These are phyloP conservation scores for Esox masquinongy DNA, from an alignment of 2,797 vertebrate species.

Conservation along the genomic window DNA sequence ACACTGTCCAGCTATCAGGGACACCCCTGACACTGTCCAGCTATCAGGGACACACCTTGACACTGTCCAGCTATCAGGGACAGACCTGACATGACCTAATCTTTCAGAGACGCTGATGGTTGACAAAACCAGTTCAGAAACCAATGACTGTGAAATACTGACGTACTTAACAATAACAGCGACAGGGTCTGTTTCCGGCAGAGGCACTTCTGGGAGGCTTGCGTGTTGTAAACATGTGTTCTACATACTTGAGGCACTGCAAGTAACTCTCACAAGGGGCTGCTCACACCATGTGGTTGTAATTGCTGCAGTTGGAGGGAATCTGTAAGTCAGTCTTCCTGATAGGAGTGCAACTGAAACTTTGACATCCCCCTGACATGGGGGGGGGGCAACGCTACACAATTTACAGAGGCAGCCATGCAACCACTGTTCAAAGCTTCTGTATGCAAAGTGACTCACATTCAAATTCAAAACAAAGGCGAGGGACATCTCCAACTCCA, in stretches of 20 bases:
- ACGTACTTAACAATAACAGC: background rate
- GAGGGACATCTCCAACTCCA: constrained; percentile 48
- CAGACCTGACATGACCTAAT: background rate
- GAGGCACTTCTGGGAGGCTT: constrained; percentile 1
- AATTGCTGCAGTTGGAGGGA: constrained; percentile 25
- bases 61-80: too few relatives aligned
- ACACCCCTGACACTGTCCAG: too few relatives aligned
- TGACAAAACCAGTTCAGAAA: constrained; percentile 8
- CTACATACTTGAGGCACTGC: constrained; percentile 19
- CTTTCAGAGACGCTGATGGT: background rate
- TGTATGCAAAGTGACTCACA: constrained; percentile 35
- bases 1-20: too few relatives aligned
- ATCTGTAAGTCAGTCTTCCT: constrained; percentile 22
- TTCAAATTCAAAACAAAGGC: constrained; percentile 48
- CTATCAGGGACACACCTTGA: too few relatives aligned
- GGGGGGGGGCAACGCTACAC: constrained; percentile 30
- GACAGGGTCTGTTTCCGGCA: background rate
- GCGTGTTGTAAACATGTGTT: constrained; percentile 34
- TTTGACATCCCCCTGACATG: constrained; percentile 29
- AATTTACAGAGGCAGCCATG: constrained; percentile 53
- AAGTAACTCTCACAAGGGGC: constrained; percentile 24
- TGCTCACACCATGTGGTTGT: constrained; percentile 30
- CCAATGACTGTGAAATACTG: constrained; percentile 1
- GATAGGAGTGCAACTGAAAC: constrained; percentile 25
- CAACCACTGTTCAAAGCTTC: constrained; percentile 43